Conservation (phyloP, 1,140 invertebrate species). For the Danaus melanippus region DNA sequence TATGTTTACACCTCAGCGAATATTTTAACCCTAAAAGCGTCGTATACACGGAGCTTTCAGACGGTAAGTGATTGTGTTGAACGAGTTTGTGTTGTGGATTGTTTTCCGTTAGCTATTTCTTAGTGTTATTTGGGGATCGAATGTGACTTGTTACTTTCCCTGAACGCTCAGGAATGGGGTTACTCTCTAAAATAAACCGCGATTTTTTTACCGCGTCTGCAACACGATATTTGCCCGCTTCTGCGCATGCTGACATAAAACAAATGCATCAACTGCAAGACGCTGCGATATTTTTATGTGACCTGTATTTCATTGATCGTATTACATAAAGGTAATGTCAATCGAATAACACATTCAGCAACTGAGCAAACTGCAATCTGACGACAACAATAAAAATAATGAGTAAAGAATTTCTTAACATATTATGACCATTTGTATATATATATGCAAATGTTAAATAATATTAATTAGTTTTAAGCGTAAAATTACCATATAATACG, state of each 20-base stretch:
- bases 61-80: constrained; percentile 40
- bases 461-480: too few relatives aligned
- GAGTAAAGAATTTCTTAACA: too few relatives aligned
- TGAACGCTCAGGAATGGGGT: constrained; percentile 48
- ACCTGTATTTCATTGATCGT: constrained; percentile 21
- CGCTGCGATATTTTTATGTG: constrained; percentile 14
- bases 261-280: constrained; percentile 30
- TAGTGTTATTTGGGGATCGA: constrained; percentile 14
- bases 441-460: too few relatives aligned
- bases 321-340: constrained; percentile 8
- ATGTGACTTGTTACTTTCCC: constrained; percentile 46
- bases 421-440: too few relatives aligned
- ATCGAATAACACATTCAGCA: neutral
- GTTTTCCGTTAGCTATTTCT: constrained; percentile 11
- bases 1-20: constrained; percentile 43
- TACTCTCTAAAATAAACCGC: constrained; percentile 54
- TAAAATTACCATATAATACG: too few relatives aligned
- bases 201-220: constrained; percentile 45
- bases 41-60: constrained; percentile 30
- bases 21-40: constrained; percentile 39
- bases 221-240: constrained; percentile 24
- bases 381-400: too few relatives aligned
- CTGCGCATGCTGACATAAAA: constrained; percentile 33
- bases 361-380: constrained; percentile 8
- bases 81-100: constrained; percentile 25